Evolutionary conservation across 2,888 invertebrate species (phyloP), one percentile per base, ranked within the genome.

Genomic region (Parnassius mnemosyne): DNA sequence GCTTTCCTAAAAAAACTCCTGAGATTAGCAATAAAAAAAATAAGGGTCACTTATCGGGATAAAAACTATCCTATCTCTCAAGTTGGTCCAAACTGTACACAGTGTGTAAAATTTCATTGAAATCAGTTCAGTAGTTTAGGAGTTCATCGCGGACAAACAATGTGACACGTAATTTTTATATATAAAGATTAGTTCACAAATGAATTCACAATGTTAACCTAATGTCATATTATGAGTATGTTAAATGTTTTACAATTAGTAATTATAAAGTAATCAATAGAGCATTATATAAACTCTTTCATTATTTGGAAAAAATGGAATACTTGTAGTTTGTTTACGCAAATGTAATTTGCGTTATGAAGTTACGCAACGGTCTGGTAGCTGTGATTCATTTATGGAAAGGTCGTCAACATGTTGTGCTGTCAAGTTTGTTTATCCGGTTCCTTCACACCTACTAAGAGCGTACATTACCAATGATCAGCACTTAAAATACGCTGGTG

Each of bases 341-440:
- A 57, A 64, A 65, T 53, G 43, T 20, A 50, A 51, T 57, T 53
- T 9, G 46, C 47, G 65, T 66, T 67, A 64, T 65, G 69, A 61
- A 61, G 61, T 73, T 71, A 64, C 67, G 71, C 66, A 71, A 72
- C 44, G 47, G 41, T 49, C 12, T 20, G 12, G 11, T 9, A 16
- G 63, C 59, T 20, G 63, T 73, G 72, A 73, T 53, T 73, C 72
- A 71, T 64, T 61, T 60, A 63, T 68, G 68, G 65, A 69, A 68
- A 69, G 72, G 69, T 70, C 67, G 44, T 51, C 51, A 34, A 34
- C 34, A 43, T 42, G 13, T 12, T 42, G 13, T 12, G 66, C 59
- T 61, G 65, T 67, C 69, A 65, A 67, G 63, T 64, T 64, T 71
- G 66, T 70, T 69, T 68, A 67, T 71, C 67, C 67, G 71, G 65